Evolutionary conservation across 37 sponge, comb jelly and placozoan genomes (phyloP), one percentile per base, ranked within the genome.

Genomic region (Halisarca cf. caerulea): DNA sequence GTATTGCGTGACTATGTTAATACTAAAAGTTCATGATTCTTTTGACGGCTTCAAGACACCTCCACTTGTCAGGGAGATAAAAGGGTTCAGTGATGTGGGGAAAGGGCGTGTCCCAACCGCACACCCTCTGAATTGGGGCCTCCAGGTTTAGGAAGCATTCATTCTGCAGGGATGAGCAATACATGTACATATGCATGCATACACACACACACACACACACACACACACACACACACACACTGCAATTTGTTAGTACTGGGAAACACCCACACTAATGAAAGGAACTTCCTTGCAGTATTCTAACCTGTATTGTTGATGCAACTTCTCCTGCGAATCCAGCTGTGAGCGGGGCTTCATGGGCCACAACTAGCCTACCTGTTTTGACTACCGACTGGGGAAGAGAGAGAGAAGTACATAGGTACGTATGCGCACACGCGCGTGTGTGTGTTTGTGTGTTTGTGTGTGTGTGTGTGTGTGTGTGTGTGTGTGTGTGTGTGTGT

Each of bases 61-160:
- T 85, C 82, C 73, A 90, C 64, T 96, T 94, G 79, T 96, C 92
- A 0, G 99, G 99, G 14, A 98, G 82, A 80, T 98, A 98, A 82
- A 96, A 94, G 21, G 99, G 95, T 74, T 98, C 99, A 70, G 86
- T 90, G 3, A 98, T 87, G 83, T 91, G 82, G 39, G 99, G 93
- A 79, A 98, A 98, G 60, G 99, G 99, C 0, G 97, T 98, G 86
- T 98, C 99, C 95, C 93, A 98, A 18, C 99, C 95, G 73, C 97
- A 94, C 42, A 98, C 99, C 81, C 99, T 91, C 75, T 91, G 92
- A 0, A 98, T 90, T 32, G 99, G 99, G n/a, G 99, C 97, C 58
- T 98, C 97, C 41, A 98, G 88, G 33, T 92, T 88, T 28, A 96
- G 85, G 60, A 98, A 98, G 62, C 99, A 98, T 35, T 89, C 90